These are phyloP conservation scores for Rhodinocichla rosea DNA, from an alignment of 2,113 vertebrate genomes.

Conservation along the genomic window DNA sequence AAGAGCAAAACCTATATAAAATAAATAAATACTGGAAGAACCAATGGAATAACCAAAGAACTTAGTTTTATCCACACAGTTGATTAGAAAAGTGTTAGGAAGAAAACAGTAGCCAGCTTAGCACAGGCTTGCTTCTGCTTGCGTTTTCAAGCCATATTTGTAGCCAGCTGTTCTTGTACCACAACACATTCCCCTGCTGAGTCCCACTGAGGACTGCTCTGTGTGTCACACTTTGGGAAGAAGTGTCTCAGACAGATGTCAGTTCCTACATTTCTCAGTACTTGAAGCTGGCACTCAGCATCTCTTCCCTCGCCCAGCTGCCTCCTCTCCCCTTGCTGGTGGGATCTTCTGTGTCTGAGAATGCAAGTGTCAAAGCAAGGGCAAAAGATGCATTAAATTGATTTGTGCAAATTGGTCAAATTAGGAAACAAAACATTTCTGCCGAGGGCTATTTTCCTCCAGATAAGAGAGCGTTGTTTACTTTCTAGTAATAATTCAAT, in stretches of 20 bases:
- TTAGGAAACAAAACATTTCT: slow-evolving; percentile 18
- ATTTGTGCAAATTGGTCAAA: slow-evolving; percentile 30
- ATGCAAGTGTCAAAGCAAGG: background rate
- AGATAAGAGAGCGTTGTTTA: background rate
- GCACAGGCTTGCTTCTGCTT: background rate
- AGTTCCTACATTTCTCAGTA: slow-evolving; percentile 2
- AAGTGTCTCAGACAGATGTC: background rate
- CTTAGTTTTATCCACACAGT: background rate
- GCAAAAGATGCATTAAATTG: background rate
- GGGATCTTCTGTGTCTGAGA: background rate
- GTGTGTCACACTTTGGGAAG: background rate
- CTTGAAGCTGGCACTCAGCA: background rate
- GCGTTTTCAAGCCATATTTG: background rate
- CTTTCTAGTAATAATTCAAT: background rate
- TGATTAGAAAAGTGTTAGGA: background rate
- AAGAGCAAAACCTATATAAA: background rate
- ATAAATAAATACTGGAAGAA: background rate
- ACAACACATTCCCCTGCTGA: background rate
- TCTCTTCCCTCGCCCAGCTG: background rate
- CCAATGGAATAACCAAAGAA: background rate
- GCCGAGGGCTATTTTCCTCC: background rate
- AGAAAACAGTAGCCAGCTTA: background rate
- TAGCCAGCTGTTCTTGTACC: background rate
- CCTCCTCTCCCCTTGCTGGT: background rate
- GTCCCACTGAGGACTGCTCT: background rate